Percentiles rank a stretch among this genome's conserved stretches.
These are phyloP conservation scores for Orestias chungarensis DNA, from an alignment of 2,797 vertebrate genomes.

Conservation along the genomic window DNA sequence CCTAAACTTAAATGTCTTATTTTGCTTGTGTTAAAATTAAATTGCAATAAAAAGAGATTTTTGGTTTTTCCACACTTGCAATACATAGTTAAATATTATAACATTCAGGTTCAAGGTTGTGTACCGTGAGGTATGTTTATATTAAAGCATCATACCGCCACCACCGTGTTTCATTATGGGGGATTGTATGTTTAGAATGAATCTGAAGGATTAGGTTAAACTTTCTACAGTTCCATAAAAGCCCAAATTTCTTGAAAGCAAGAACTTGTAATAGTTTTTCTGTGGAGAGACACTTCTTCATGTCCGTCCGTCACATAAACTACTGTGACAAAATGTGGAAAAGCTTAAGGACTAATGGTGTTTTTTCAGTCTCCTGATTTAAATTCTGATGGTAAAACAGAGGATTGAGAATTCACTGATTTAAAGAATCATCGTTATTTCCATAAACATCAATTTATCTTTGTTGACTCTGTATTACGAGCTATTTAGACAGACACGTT, in stretches of 20 bases:
- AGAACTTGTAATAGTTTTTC: neutral
- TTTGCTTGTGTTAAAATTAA: neutral
- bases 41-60: neutral
- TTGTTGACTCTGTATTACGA: slow-evolving; percentile 55
- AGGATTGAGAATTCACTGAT: too few species aligned
- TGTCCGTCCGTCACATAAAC: neutral
- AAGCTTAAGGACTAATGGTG: too few species aligned
- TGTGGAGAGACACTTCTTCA: neutral
- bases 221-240: neutral
- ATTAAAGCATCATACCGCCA: neutral
- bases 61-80: too few species aligned
- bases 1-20: neutral
- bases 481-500: slow-evolving; percentile 69
- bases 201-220: too few species aligned
- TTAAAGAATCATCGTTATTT: slow-evolving; percentile 66
- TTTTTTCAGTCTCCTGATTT: neutral
- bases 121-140: too few species aligned
- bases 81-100: too few species aligned
- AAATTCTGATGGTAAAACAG: neutral
- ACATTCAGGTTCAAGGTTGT: too few species aligned
- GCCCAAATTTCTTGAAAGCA: neutral
- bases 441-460: slow-evolving; percentile 66
- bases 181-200: too few species aligned
- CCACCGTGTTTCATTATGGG: neutral
- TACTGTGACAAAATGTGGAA: neutral